These are phyloP conservation scores for Progne subis DNA, from an alignment of 2,113 vertebrate genomes.

Conservation along the genomic window DNA sequence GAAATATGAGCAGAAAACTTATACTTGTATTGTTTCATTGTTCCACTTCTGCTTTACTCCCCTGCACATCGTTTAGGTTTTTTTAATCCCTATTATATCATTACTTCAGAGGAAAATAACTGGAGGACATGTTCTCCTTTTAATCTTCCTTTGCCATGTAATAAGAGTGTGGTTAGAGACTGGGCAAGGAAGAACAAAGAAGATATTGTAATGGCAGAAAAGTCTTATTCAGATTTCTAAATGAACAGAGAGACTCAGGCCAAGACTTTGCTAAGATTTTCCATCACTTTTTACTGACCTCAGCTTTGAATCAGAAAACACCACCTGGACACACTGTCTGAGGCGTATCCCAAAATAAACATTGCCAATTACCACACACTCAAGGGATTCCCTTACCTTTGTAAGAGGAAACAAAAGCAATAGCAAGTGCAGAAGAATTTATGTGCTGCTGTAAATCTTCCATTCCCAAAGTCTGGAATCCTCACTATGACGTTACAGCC, in stretches of 20 bases:
- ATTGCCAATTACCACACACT: background rate
- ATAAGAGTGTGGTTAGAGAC: background rate
- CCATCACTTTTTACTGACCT: slow-evolving; percentile 23
- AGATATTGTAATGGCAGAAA: background rate
- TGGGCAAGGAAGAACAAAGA: background rate
- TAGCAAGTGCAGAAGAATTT: background rate
- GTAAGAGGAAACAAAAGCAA: background rate
- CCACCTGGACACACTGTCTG: background rate
- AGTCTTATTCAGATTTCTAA: background rate
- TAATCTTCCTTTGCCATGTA: background rate
- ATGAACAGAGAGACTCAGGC: background rate
- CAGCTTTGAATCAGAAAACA: slow-evolving; percentile 21
- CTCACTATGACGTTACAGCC: background rate
- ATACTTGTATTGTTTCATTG: background rate
- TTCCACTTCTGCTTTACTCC: background rate
- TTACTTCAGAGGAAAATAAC: slow-evolving; percentile 16
- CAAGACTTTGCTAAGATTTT: slow-evolving; percentile 19
- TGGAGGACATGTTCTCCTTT: background rate
- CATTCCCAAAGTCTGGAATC: background rate
- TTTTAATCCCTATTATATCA: background rate
- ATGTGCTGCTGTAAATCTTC: background rate
- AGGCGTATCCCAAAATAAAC: background rate
- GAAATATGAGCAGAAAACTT: background rate
- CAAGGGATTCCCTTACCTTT: slow-evolving; percentile 5
- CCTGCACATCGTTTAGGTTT: background rate